Percentiles rank a stretch among this genome's conserved stretches.
These are phyloP conservation scores for Drosophila tani DNA, from an alignment of 1,140 invertebrate genomes.

Conservation along the genomic window DNA sequence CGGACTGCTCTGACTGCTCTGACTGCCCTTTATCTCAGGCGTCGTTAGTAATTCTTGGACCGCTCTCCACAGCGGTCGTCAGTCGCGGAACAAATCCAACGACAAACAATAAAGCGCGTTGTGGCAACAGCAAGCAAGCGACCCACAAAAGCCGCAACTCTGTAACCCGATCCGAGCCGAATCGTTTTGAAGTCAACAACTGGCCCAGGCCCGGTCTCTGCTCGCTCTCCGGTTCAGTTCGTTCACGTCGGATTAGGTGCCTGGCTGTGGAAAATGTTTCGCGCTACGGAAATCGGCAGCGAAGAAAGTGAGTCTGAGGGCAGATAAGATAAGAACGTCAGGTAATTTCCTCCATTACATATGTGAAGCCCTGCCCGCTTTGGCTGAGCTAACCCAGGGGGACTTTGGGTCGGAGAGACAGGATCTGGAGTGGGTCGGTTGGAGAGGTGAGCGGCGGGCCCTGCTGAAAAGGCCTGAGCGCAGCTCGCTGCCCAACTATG, in stretches of 20 bases:
- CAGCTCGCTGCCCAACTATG: slow-evolving; percentile 71
- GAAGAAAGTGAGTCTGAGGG: slow-evolving; percentile 77
- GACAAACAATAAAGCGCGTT: slow-evolving; percentile 38
- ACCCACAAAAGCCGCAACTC: slow-evolving; percentile 70
- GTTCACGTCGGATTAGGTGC: slow-evolving; percentile 42
- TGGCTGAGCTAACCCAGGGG: slow-evolving; percentile 61
- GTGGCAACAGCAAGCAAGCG: slow-evolving; percentile 28
- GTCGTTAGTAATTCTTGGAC: slow-evolving; percentile 51
- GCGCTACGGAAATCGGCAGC: slow-evolving; percentile 78
- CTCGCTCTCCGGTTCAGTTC: slow-evolving; percentile 24
- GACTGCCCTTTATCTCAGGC: slow-evolving; percentile 58
- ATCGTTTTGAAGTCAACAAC: slow-evolving; percentile 29
- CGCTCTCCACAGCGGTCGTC: slow-evolving; percentile 47
- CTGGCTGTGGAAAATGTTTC: slow-evolving; percentile 69
- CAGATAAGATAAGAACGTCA: slow-evolving; percentile 42
- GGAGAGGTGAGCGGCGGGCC: slow-evolving; percentile 37
- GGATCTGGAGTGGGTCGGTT: slow-evolving; percentile 16
- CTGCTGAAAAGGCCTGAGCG: slow-evolving; percentile 44
- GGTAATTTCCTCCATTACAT: slow-evolving; percentile 1
- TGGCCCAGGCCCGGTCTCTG: slow-evolving; percentile 16
- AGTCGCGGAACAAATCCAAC: slow-evolving; percentile 29
- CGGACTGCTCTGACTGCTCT: not conserved
- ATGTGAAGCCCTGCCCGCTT: slow-evolving; percentile 63
- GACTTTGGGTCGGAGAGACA: slow-evolving; percentile 14
- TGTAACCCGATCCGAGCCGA: slow-evolving; percentile 54